Conservation (phyloP, 2,797 vertebrate species). For the Avahi laniger region DNA sequence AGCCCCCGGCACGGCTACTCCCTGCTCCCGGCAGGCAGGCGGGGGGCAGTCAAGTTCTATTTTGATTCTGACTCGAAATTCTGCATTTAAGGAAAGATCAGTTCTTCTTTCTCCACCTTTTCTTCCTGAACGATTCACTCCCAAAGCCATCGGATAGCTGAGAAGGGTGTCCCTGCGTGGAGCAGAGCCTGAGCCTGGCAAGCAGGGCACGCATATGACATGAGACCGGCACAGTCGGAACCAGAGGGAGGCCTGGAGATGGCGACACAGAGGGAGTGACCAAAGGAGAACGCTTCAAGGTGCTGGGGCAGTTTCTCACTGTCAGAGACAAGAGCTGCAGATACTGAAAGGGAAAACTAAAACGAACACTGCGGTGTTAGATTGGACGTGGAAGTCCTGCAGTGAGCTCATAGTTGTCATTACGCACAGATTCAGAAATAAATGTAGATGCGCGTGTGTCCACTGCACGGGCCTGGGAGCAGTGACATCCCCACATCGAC, state of each 20-base stretch:
- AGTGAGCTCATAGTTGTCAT: neutral
- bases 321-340: neutral
- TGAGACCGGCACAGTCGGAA: neutral
- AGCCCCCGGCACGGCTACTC: neutral
- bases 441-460: too few species aligned
- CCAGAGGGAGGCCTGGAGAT: neutral
- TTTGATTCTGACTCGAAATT: neutral
- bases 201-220: neutral
- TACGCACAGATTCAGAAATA: neutral
- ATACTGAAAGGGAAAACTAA: neutral
- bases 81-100: neutral
- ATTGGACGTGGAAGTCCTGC: neutral
- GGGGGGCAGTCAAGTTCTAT: neutral
- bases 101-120: neutral
- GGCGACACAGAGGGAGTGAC: neutral
- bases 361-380: neutral
- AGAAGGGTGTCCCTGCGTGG: neutral
- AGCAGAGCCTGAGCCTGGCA: neutral
- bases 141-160: neutral
- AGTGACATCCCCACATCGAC: neutral
- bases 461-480: neutral
- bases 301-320: neutral
- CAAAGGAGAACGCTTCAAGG: neutral
- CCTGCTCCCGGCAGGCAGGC: neutral
- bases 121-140: neutral